phyloP scores from a whole-genome alignment of 2,113 vertebrate genomes.

The Zonotrichia leucophrys region DNA sequence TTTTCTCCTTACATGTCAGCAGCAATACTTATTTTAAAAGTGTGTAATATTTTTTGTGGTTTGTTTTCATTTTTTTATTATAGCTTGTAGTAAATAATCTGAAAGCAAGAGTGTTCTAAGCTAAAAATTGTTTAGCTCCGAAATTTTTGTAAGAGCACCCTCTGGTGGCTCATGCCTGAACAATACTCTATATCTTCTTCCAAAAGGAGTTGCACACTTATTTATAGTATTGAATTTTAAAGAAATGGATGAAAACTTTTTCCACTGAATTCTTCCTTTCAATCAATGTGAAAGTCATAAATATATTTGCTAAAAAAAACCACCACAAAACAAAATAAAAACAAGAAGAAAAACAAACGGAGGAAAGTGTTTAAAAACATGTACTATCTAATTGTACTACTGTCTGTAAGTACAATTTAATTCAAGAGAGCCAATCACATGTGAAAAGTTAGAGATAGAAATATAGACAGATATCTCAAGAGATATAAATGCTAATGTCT shows the following conservation, averaged over 20 bases:
- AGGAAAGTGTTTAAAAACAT: background rate
- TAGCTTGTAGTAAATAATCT: background rate
- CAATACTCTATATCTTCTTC: background rate
- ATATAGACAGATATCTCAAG: background rate
- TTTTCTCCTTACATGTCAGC: background rate
- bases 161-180: background rate
- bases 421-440: background rate
- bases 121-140: background rate
- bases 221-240: background rate
- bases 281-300: background rate
- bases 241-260: background rate
- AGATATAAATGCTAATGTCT: rapidly evolving
- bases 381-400: background rate
- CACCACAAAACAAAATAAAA: background rate
- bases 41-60: rapidly evolving
- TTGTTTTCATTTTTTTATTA: background rate
- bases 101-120: background rate
- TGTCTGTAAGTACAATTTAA: background rate
- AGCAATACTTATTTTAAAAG: background rate
- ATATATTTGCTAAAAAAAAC: background rate
- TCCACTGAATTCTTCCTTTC: background rate
- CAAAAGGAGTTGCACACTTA: background rate
- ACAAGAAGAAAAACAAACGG: background rate
- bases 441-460: background rate
- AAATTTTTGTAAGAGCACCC: background rate